phyloP scores from a whole-genome alignment of 2,888 invertebrate genomes.

The Epistrophe eligans region DNA sequence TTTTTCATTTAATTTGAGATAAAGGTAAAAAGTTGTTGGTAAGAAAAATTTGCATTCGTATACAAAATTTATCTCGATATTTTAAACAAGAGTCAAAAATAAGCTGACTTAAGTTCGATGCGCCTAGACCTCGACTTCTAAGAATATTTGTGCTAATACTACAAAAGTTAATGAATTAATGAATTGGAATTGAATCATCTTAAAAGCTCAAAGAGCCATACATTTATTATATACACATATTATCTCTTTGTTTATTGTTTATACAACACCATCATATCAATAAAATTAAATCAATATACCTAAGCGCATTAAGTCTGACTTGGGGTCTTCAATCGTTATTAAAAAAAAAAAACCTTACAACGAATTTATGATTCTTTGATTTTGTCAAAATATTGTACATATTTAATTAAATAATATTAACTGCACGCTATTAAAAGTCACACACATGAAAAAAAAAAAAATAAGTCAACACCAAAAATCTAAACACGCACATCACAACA shows the following conservation, averaged over 20 bases:
- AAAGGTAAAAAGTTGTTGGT: no score
- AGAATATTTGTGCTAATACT: no score
- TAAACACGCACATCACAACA: constrained; percentile 58
- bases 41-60: no score
- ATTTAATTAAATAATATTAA: constrained; percentile 38
- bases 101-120: no score
- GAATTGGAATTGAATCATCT: not conserved
- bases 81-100: no score
- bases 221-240: no score
- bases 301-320: not conserved
- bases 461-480: constrained; percentile 3
- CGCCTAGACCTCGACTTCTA: no score
- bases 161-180: not conserved
- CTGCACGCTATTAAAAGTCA: constrained; percentile 34
- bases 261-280: no score
- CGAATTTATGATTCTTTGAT: constrained; percentile 29
- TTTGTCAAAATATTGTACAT: constrained; percentile 39
- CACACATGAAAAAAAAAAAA: constrained; percentile 39
- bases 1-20: no score
- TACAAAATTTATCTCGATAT: no score
- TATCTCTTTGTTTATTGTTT: no score
- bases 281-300: not conserved
- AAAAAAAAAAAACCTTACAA: not conserved
- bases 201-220: no score
- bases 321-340: not conserved